A percentile compares a stretch with the other conserved stretches of the same genome.
Evolutionary conservation across 2,888 invertebrate species (phyloP).

Genomic region (Leucoma salicis): DNA sequence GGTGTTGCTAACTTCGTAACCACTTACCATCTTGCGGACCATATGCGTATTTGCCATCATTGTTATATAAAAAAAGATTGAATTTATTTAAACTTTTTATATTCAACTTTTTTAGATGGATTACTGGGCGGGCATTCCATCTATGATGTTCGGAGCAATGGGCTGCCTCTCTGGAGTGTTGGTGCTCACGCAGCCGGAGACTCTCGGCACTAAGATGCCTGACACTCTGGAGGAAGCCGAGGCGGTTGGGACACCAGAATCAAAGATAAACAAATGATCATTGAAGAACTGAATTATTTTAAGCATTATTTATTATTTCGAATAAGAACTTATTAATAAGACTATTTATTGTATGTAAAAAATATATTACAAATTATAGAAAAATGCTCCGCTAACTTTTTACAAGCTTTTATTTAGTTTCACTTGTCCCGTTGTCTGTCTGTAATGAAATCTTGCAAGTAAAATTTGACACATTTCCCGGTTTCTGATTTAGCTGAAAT

Average conservation of each 20-base stretch:
- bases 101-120: slow-evolving; percentile 36
- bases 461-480: no score
- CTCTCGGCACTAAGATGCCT: slow-evolving; percentile 80
- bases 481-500: no score
- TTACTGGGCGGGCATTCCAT: slow-evolving; percentile 66
- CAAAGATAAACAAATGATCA: slow-evolving; percentile 13
- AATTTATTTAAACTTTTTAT: background rate
- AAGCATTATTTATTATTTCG: background rate
- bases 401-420: no score
- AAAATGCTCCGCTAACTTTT: no score
- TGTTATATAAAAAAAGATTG: no score
- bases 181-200: slow-evolving; percentile 83
- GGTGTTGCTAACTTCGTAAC: no score
- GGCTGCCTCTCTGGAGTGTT: slow-evolving; percentile 75
- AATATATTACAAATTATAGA: no score
- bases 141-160: slow-evolving; percentile 77
- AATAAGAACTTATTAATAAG: background rate
- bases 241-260: slow-evolving; percentile 43
- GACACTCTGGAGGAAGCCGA: slow-evolving; percentile 83
- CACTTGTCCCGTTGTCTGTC: no score
- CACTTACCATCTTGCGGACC: no score
- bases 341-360: background rate
- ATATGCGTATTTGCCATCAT: no score
- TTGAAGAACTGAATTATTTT: background rate
- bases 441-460: no score